phyloP scores from a whole-genome alignment of 2,797 vertebrate species.

The Podarcis lilfordi region DNA sequence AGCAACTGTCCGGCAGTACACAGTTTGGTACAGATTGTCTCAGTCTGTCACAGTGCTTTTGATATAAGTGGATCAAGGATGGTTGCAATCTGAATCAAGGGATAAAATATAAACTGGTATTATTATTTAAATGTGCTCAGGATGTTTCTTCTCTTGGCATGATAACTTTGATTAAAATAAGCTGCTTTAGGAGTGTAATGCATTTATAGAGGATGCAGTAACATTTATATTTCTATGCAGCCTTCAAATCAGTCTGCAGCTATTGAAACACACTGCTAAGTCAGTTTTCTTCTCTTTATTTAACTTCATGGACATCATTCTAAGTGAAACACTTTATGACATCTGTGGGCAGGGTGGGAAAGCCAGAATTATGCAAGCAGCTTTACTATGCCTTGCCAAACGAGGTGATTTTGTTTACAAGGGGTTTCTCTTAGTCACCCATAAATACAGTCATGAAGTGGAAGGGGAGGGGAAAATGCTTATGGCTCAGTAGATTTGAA shows the following conservation, averaged over 20 bases:
- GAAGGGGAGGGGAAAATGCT: not conserved
- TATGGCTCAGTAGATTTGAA: not conserved
- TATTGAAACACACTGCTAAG: not conserved
- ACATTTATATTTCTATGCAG: not conserved
- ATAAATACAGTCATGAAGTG: not conserved
- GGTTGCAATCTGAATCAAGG: not conserved
- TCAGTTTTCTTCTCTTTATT: not conserved
- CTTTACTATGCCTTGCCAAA: not conserved
- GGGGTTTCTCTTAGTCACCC: not conserved
- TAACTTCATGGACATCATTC: not conserved
- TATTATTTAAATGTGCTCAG: not conserved
- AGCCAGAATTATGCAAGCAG: not conserved
- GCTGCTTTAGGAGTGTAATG: not conserved
- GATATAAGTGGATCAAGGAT: not conserved
- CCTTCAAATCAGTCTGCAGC: not conserved
- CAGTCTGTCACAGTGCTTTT: not conserved
- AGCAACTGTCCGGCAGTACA: not conserved
- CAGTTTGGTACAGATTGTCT: not conserved
- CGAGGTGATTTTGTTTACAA: not conserved
- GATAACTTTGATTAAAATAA: slow-evolving; percentile 38
- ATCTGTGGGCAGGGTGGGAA: not conserved
- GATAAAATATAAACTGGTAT: not conserved
- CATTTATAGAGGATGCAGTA: not conserved
- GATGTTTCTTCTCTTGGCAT: not conserved
- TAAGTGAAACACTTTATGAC: not conserved